Conservation (phyloP, 2,888 invertebrate species). For the Xestia rhomboidea region DNA sequence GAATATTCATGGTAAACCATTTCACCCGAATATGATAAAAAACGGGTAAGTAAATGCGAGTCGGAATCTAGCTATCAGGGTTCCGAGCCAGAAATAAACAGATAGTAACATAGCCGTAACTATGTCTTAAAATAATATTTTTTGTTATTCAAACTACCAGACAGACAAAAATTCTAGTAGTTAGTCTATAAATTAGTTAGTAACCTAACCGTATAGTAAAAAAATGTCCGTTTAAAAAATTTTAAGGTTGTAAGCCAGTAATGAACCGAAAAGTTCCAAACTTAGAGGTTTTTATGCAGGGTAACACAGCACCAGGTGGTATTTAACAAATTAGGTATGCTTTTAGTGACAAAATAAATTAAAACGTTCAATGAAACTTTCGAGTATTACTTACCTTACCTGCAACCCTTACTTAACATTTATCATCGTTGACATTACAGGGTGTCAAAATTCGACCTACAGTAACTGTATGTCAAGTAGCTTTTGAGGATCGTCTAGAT, state of each 20-base stretch:
- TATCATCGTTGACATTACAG: background rate
- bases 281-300: background rate
- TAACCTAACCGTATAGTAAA: no score
- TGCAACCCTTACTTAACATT: background rate
- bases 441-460: background rate
- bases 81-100: background rate
- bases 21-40: slow-evolving; percentile 14
- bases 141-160: background rate
- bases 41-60: background rate
- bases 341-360: background rate
- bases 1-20: slow-evolving; percentile 7
- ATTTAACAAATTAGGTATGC: background rate
- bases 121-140: background rate
- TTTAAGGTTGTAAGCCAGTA: background rate
- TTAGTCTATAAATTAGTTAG: background rate
- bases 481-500: no score
- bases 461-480: background rate
- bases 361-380: background rate
- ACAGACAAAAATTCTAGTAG: background rate
- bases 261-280: background rate
- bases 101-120: background rate
- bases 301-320: background rate
- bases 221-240: no score
- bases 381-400: background rate
- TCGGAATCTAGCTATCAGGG: background rate